Conservation (phyloP, 2,113 vertebrate genomes). For the Geococcyx californianus region DNA sequence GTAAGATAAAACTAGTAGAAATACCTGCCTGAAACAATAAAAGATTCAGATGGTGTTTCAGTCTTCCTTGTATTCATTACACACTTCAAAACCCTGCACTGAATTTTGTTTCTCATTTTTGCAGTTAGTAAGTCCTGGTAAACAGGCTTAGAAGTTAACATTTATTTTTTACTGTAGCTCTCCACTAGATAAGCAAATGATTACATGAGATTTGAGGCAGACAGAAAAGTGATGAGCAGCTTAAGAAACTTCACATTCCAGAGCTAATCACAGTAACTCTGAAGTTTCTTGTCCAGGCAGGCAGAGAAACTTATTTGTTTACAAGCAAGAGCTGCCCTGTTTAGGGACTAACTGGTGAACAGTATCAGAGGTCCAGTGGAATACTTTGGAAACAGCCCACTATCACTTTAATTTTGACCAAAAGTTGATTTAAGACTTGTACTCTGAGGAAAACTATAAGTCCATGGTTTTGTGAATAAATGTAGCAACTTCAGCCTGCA, state of each 20-base stretch:
- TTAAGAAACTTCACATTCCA: conserved; percentile 25
- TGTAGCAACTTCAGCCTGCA: neutral
- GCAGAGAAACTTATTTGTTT: neutral
- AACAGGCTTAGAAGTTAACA: neutral
- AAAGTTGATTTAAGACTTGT: neutral
- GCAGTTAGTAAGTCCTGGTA: neutral
- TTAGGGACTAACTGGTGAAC: neutral
- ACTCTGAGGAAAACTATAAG: neutral
- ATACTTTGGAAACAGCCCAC: neutral
- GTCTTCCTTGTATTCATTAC: neutral
- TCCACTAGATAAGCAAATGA: neutral
- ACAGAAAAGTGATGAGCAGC: neutral
- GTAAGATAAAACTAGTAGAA: neutral
- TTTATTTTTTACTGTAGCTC: neutral
- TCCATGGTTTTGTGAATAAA: neutral
- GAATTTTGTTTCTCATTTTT: neutral
- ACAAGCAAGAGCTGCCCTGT: neutral
- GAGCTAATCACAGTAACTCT: neutral
- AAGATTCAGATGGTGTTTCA: neutral
- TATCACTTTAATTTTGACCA: neutral
- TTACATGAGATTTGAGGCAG: neutral
- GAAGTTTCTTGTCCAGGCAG: conserved; percentile 13
- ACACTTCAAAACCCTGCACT: neutral
- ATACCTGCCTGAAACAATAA: neutral
- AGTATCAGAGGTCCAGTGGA: neutral